These are phyloP conservation scores for Mustela lutreola DNA, from an alignment of 2,113 vertebrate genomes.

Conservation along the genomic window DNA sequence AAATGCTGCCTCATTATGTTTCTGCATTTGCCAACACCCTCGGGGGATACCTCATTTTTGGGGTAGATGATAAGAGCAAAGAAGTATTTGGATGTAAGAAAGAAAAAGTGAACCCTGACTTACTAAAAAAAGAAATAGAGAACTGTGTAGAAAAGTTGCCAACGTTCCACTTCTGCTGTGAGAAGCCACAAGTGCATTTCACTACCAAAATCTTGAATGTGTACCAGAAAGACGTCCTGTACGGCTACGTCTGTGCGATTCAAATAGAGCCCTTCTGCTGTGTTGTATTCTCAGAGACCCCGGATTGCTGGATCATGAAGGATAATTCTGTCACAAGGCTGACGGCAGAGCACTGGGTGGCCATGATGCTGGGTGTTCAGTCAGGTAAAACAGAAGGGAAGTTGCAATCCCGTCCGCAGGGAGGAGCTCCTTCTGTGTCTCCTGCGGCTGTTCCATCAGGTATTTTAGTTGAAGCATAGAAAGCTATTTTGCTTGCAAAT, in stretches of 20 bases:
- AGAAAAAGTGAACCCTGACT: constrained; percentile 63
- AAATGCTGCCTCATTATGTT: constrained; percentile 76
- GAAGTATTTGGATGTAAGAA: constrained; percentile 72
- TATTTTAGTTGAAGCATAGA: background rate
- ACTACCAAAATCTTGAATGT: constrained; percentile 64
- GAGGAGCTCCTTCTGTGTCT: background rate
- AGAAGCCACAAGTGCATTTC: constrained; percentile 44
- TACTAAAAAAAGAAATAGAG: constrained; percentile 62
- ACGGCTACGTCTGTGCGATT: constrained; percentile 49
- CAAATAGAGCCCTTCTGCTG: constrained; percentile 69
- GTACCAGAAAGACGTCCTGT: background rate
- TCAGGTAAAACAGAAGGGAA: constrained; percentile 60
- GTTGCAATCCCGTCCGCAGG: background rate
- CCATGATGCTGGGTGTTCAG: constrained; percentile 61
- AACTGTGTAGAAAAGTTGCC: constrained; percentile 31
- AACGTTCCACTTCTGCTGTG: constrained; percentile 46
- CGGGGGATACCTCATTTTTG: constrained; percentile 80
- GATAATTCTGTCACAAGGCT: background rate
- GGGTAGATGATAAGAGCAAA: constrained; percentile 77
- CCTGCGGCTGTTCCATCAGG: background rate
- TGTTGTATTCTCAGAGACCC: constrained; percentile 59
- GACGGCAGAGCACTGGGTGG: background rate
- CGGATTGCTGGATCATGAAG: constrained; percentile 73
- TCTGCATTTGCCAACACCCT: constrained; percentile 83
- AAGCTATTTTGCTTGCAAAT: constrained; percentile 25